Conservation (phyloP, 2,888 invertebrate species). For the Caenorhabditis angaria region DNA sequence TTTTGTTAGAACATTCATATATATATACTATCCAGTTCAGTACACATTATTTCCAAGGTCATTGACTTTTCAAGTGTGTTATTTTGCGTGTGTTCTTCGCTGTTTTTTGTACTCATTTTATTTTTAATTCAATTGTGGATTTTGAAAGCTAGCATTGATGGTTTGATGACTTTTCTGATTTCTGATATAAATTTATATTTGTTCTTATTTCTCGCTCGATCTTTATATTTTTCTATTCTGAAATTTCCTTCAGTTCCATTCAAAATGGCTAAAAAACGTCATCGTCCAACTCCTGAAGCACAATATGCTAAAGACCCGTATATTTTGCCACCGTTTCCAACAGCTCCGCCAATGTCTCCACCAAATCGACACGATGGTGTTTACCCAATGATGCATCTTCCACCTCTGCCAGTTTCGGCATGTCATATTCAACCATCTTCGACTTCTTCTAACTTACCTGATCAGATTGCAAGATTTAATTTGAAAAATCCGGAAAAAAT, state of each 20-base stretch:
- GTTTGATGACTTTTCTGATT: too few relatives aligned
- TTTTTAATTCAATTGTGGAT: too few relatives aligned
- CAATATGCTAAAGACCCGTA: slow-evolving; percentile 13
- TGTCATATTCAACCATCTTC: slow-evolving; percentile 28
- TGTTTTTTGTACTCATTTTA: too few relatives aligned
- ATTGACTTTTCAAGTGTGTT: not conserved
- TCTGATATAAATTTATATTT: too few relatives aligned
- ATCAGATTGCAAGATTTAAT: slow-evolving; percentile 46
- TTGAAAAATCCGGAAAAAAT: slow-evolving; percentile 32
- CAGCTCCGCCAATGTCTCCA: slow-evolving; percentile 43
- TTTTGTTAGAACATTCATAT: not conserved
- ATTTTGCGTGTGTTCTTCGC: not conserved
- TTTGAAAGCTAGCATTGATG: too few relatives aligned
- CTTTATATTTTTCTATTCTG: not conserved
- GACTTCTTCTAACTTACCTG: slow-evolving; percentile 25
- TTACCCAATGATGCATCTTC: slow-evolving; percentile 18
- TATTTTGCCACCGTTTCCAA: slow-evolving; percentile 20
- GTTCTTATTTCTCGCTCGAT: too few relatives aligned
- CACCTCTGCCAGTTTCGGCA: slow-evolving; percentile 20
- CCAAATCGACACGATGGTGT: slow-evolving; percentile 15
- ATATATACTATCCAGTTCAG: not conserved
- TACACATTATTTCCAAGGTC: not conserved
- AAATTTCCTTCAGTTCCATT: not conserved
- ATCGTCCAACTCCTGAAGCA: slow-evolving; percentile 29
- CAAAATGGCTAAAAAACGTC: slow-evolving; percentile 7